Percentiles rank a stretch among this genome's conserved stretches.
Evolutionary conservation across 2,113 vertebrate genomes (phyloP).

Genomic region (Pluvianellus socialis): DNA sequence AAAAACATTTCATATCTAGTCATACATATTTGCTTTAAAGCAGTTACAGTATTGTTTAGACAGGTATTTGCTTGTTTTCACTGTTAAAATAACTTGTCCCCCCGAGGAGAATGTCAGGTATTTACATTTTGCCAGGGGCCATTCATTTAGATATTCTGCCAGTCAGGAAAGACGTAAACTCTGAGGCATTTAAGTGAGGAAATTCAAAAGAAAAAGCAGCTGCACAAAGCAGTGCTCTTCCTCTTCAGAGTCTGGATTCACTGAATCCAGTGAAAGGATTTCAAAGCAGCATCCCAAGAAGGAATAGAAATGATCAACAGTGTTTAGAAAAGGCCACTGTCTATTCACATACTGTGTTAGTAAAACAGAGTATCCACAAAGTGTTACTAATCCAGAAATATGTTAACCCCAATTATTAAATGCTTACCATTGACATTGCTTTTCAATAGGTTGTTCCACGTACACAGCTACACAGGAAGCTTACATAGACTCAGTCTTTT

Average conservation of each 20-base stretch:
- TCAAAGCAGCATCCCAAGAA: neutral
- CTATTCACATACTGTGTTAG: neutral
- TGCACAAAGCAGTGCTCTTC: neutral
- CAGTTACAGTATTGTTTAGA: neutral
- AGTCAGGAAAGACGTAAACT: neutral
- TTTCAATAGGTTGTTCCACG: neutral
- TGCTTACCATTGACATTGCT: neutral
- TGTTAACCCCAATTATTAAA: neutral
- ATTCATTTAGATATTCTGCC: neutral
- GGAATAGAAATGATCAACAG: neutral
- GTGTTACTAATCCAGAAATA: neutral
- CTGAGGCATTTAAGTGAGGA: neutral
- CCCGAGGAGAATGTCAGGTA: neutral
- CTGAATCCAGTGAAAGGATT: neutral
- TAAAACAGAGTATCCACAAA: neutral
- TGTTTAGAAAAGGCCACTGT: neutral
- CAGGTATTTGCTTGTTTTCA: neutral
- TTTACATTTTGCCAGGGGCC: neutral
- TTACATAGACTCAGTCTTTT: neutral
- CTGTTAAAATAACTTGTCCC: neutral
- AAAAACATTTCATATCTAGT: neutral
- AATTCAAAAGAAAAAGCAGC: neutral
- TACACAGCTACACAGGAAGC: neutral
- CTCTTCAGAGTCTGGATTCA: neutral
- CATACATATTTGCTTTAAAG: neutral